Conservation (phyloP, 2,888 invertebrate species). For the Volucella inanis region DNA sequence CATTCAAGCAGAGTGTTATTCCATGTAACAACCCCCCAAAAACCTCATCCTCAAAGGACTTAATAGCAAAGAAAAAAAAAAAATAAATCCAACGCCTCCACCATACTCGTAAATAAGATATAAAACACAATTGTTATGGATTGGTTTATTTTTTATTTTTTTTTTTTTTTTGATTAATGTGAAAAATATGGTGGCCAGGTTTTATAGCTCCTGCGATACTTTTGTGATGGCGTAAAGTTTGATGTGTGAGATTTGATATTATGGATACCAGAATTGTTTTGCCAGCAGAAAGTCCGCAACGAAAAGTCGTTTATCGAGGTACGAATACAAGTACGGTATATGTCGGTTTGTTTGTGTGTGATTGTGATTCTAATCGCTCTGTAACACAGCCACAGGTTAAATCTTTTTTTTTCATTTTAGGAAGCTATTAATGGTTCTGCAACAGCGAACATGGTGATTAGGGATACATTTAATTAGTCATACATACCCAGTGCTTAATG, state of each 20-base stretch:
- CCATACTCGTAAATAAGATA: slow-evolving; percentile 2
- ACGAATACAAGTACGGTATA: too few species aligned
- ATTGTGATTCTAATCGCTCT: too few species aligned
- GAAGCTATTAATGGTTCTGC: neutral
- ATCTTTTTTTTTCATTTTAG: neutral
- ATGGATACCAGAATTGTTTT: neutral
- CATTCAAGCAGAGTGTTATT: neutral
- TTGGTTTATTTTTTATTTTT: neutral
- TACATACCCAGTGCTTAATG: too few species aligned
- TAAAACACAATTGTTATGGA: neutral
- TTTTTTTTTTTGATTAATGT: too few species aligned
- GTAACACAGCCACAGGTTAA: neutral
- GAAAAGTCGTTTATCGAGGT: neutral
- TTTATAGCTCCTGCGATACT: too few species aligned
- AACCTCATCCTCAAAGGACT: neutral
- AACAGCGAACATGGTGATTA: neutral
- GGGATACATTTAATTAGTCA: too few species aligned
- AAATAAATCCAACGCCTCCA: neutral
- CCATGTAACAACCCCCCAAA: neutral
- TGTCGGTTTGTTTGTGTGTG: too few species aligned
- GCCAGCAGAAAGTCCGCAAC: neutral
- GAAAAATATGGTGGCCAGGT: too few species aligned
- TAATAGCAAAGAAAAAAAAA: neutral
- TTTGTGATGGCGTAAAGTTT: neutral
- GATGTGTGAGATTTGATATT: neutral